These are phyloP conservation scores for Patella depressa DNA, from an alignment of 2,888 invertebrate genomes.

Conservation along the genomic window DNA sequence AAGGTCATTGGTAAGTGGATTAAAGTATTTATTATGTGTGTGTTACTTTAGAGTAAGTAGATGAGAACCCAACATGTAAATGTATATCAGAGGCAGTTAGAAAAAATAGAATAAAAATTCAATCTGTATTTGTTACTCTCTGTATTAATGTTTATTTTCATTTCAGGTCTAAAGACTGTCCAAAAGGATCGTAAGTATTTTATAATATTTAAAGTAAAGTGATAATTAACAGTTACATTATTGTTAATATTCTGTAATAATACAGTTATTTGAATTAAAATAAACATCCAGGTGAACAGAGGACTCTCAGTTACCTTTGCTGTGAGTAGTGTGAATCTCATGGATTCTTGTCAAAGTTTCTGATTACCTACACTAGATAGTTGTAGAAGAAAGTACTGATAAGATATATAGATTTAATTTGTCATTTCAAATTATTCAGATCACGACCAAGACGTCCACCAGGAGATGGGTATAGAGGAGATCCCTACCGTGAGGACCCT, in stretches of 20 bases:
- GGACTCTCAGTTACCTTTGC: neutral
- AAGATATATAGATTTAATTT: neutral
- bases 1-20: slow-evolving; percentile 86
- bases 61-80: neutral
- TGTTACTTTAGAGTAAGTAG: neutral
- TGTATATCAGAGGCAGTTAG: neutral
- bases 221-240: too few species aligned
- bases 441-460: slow-evolving; percentile 9
- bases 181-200: slow-evolving; percentile 63
- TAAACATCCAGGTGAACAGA: too few species aligned
- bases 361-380: neutral
- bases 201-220: too few species aligned
- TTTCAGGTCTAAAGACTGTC: slow-evolving; percentile 90
- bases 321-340: neutral
- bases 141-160: slow-evolving; percentile 1
- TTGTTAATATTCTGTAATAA: too few species aligned
- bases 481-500: slow-evolving; percentile 42
- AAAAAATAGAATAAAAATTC: neutral
- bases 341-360: neutral
- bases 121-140: neutral
- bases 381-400: neutral
- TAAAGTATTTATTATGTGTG: too few species aligned
- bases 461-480: slow-evolving; percentile 15
- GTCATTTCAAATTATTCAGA: neutral
- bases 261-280: too few species aligned